These are phyloP conservation scores for Pentamera pediparva DNA, from an alignment of 53 echinoderm and acorn worm species.

Conservation along the genomic window DNA sequence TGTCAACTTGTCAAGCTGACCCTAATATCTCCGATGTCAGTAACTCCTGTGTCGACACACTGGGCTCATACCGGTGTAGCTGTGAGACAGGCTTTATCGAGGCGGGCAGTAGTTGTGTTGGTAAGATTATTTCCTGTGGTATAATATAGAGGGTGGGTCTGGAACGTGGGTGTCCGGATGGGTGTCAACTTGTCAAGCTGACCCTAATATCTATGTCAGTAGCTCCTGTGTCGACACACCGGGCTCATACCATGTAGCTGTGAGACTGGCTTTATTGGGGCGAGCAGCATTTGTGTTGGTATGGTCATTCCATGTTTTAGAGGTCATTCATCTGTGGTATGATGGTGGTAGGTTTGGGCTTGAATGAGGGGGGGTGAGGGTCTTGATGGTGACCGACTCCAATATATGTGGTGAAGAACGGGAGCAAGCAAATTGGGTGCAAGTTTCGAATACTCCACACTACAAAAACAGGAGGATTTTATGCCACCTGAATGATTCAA, in stretches of 20 bases:
- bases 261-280: slow-evolving; percentile 40
- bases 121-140: background rate
- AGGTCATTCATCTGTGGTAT: too few species aligned
- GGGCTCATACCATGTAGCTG: slow-evolving; percentile 70
- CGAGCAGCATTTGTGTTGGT: background rate
- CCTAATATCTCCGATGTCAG: slow-evolving; percentile 50
- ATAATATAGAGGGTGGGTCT: background rate
- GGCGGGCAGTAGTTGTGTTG: slow-evolving; percentile 13
- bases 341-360: too few species aligned
- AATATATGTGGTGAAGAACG: too few species aligned
- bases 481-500: too few species aligned
- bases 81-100: slow-evolving; percentile 60
- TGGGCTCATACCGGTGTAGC: slow-evolving; percentile 67
- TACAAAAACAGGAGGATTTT: too few species aligned
- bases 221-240: slow-evolving; percentile 58
- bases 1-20: slow-evolving; percentile 50
- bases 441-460: too few species aligned
- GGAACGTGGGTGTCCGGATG: background rate
- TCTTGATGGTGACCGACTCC: too few species aligned
- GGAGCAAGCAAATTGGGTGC: too few species aligned
- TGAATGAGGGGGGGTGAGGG: too few species aligned
- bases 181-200: too few species aligned
- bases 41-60: slow-evolving; percentile 60
- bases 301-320: too few species aligned
- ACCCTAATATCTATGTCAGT: too few species aligned